Conservation (phyloP, 2,797 vertebrate genomes). For the Sarcophilus harrisii region DNA sequence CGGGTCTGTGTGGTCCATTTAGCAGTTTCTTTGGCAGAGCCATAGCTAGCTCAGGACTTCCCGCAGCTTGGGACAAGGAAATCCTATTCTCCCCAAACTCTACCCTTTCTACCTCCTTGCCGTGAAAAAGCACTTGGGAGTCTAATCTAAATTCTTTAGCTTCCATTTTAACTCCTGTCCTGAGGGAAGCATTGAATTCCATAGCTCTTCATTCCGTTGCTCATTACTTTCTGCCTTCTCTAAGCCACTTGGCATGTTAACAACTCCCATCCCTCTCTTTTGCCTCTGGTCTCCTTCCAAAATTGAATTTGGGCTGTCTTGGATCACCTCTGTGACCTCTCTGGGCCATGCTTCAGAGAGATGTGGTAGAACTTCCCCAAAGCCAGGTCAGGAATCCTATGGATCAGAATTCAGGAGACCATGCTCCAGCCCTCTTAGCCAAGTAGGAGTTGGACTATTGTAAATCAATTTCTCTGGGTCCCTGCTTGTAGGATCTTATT, state of each 20-base stretch:
- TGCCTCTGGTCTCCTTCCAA: not conserved
- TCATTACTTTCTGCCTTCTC: not conserved
- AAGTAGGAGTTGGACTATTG: not conserved
- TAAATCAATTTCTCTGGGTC: not conserved
- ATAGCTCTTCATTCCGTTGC: not conserved
- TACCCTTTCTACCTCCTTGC: not conserved
- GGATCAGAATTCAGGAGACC: not conserved
- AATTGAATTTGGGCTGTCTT: constrained; percentile 8
- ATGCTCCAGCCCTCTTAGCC: not conserved
- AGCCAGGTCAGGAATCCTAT: not conserved
- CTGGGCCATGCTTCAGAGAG: not conserved
- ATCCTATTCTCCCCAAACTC: constrained; percentile 19
- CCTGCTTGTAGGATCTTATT: not conserved
- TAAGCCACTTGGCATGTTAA: not conserved
- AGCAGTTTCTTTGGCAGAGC: not conserved
- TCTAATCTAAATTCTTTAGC: not conserved
- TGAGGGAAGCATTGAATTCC: not conserved
- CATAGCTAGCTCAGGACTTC: not conserved
- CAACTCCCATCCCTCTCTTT: not conserved
- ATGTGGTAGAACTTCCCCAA: not conserved
- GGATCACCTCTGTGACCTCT: not conserved
- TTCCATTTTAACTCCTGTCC: not conserved
- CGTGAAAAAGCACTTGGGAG: constrained; percentile 18
- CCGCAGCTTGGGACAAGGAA: not conserved
- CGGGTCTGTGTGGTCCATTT: not conserved